A percentile compares a stretch with the other conserved stretches of the same genome.
Conservation (phyloP, 2,888 invertebrate species). For the Pedicia rivosa region DNA sequence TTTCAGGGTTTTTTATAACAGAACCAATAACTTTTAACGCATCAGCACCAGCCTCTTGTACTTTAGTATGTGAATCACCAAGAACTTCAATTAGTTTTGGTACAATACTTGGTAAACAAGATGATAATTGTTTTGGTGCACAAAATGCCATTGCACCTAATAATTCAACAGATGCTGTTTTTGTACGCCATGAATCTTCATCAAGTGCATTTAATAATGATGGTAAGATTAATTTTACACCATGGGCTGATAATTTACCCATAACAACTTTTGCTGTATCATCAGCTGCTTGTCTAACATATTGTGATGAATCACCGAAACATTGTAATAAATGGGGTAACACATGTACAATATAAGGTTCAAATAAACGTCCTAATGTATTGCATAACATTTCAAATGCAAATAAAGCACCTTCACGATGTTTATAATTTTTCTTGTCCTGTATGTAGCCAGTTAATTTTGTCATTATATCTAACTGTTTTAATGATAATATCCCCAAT, state of each 20-base stretch:
- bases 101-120: conserved; percentile 94
- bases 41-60: conserved; percentile 92
- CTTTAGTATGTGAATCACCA: conserved; percentile 93
- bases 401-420: conserved; percentile 89
- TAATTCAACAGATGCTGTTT: conserved; percentile 89
- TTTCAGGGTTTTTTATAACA: conserved; percentile 96
- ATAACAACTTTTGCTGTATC: conserved; percentile 92
- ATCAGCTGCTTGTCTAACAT: conserved; percentile 91
- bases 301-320: conserved; percentile 90
- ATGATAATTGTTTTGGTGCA: conserved; percentile 95
- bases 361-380: conserved; percentile 81
- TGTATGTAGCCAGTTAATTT: conserved; percentile 85
- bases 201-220: conserved; percentile 83
- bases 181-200: conserved; percentile 98
- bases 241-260: conserved; percentile 90
- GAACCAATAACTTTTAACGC: conserved; percentile 93
- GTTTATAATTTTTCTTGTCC: conserved; percentile 90
- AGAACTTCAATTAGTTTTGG: conserved; percentile 93
- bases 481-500: conserved; percentile 85
- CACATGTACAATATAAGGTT: conserved; percentile 97
- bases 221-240: conserved; percentile 93
- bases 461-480: conserved; percentile 91
- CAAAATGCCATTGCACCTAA: conserved; percentile 98
- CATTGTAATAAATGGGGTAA: conserved; percentile 86
- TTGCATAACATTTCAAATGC: conserved; percentile 95